Evolutionary conservation across 2,888 invertebrate species (phyloP), one percentile per base, ranked within the genome.

Genomic region (Lepidochrysops patricia): DNA sequence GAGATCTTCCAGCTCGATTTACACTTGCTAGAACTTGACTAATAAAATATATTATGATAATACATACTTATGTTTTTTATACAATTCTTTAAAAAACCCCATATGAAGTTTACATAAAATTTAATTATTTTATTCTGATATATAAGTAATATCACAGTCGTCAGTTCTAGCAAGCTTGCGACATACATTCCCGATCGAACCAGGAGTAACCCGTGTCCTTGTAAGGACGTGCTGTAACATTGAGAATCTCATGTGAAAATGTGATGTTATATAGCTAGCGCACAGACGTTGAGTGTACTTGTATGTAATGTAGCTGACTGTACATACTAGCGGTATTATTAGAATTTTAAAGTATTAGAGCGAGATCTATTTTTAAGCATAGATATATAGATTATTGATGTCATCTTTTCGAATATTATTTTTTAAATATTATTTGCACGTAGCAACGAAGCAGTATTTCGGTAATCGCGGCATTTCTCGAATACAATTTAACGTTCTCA

Each of bases 401-500:
- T 78, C 72, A 72, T 23, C 73, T 76, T 67, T 78, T 80, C 73
- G 76, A 79, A 79, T 78, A 75, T 80, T 80, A 77, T 82, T 82
- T 80, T 82, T 79, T 71, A 77, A 76, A 77, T 54, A 75, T 79
- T 62, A 79, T 83, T 86, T 82, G 82, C 80, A 52, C 72, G 73
- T 81, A 80, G 84, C 86, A 86, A 82, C 86, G 88, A 87, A 85
- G 68, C 84, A 83, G 82, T 85, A 83, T 84, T 83, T 76, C 72
- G 72, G 72, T 43, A 48, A 58, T 67, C 63, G 64, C 62, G 64
- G 68, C 66, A 64, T 67, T 64, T 64, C 52, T 64, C 57, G 67
- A 58, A 60, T 60, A 63, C 52, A 32, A 63, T 67, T 50, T 50
- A 26, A 50, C 29, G 13, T 32, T 67, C 70, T 67, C 57, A 62